phyloP scores from a whole-genome alignment of 2,113 vertebrate species.

The Trichomycterus rosablanca region DNA sequence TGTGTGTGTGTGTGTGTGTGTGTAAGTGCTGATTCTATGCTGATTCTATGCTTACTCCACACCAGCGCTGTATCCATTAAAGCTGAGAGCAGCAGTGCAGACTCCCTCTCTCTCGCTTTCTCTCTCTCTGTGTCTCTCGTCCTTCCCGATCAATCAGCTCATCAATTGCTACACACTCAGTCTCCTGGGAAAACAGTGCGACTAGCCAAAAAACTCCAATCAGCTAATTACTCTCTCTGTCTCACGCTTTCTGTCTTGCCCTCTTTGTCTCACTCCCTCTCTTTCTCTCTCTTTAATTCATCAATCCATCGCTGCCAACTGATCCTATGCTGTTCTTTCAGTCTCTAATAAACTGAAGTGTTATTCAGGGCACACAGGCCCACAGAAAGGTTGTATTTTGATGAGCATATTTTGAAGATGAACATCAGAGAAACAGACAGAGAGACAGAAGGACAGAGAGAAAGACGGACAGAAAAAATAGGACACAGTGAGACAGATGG shows the following conservation, averaged over 20 bases:
- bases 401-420: too few relatives aligned
- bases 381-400: constrained; percentile 16
- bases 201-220: constrained; percentile 64
- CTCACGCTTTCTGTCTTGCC: constrained; percentile 31
- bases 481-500: constrained; percentile 36
- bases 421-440: constrained; percentile 35
- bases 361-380: constrained; percentile 2
- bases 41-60: constrained; percentile 43
- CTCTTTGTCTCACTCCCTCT: constrained; percentile 14
- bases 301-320: neutral
- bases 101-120: constrained; percentile 7
- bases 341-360: constrained; percentile 5
- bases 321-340: neutral
- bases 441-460: constrained; percentile 37
- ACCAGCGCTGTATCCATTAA: constrained; percentile 32
- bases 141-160: constrained; percentile 61
- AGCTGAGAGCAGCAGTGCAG: constrained; percentile 41
- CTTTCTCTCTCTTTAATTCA: constrained; percentile 23
- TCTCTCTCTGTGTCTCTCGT: constrained; percentile 4
- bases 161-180: constrained; percentile 71
- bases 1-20: constrained; percentile 2
- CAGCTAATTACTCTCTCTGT: constrained; percentile 62
- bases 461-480: constrained; percentile 26
- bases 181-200: constrained; percentile 54
- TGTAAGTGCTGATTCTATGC: constrained; percentile 37